Evolutionary conservation across 2,113 vertebrate genomes (phyloP).

Genomic region (Nansenia antarctica): DNA sequence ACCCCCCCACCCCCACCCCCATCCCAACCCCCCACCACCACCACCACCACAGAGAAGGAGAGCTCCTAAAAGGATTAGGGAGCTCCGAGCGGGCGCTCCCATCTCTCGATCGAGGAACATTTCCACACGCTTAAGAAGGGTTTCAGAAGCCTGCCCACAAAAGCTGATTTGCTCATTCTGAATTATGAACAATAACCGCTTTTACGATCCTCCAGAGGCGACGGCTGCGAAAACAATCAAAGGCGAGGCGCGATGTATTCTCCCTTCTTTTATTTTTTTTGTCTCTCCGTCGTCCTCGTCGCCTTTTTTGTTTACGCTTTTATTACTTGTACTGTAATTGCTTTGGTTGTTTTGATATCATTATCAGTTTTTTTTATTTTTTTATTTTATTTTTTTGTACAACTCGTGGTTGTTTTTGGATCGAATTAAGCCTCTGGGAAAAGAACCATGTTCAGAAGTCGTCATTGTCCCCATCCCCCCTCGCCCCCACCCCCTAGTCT

Average conservation of each 20-base stretch:
- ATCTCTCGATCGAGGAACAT: slow-evolving; percentile 20
- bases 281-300: no score
- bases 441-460: background rate
- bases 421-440: background rate
- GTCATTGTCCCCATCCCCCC: background rate
- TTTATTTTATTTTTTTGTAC: no score
- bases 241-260: slow-evolving; percentile 2
- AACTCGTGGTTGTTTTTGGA: slow-evolving; percentile 9
- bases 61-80: slow-evolving; percentile 29
- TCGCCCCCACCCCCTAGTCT: no score
- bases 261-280: slow-evolving; percentile 10
- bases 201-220: slow-evolving; percentile 33
- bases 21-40: slow-evolving; percentile 2
- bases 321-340: slow-evolving; percentile 23
- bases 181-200: slow-evolving; percentile 42
- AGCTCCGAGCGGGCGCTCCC: slow-evolving; percentile 34
- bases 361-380: slow-evolving; percentile 27
- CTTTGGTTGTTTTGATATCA: slow-evolving; percentile 17
- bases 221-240: background rate
- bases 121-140: slow-evolving; percentile 32
- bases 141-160: slow-evolving; percentile 18
- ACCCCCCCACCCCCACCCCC: slow-evolving; percentile 23
- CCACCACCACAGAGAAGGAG: slow-evolving; percentile 34
- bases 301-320: no score
- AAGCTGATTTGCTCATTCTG: slow-evolving; percentile 26